Evolutionary conservation across 2,797 vertebrate genomes (phyloP), one percentile per base, ranked within the genome.

Genomic region (Helostoma temminkii): DNA sequence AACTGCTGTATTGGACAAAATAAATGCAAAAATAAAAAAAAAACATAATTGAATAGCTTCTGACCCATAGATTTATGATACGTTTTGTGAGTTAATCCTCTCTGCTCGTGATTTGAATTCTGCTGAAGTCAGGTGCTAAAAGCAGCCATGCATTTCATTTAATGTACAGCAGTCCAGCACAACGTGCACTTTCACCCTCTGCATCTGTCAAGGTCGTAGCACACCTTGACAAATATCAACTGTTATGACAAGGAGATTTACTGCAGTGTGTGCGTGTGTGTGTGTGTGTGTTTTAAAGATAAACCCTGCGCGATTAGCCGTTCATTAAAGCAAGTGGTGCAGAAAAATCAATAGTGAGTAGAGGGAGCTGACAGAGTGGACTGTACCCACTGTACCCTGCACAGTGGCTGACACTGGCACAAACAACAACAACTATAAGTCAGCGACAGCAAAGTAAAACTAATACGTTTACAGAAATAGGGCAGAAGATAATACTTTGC

Each of bases 241-340:
- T 64, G 78, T 82, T 88, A 77, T 88, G 81, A 80, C 72, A 83
- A 78, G 68, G 71, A 72, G 81, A 85, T 86, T 78, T 80, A 82
- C 53, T 25, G 75, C 62, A 25, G 34, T 10, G 9, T 62, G 16
- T 63, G 43, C 55, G 42, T 36, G 39, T 12, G 25, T 26, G 28
- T n/a, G 39, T n/a, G 36, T 4, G 12, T 43, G 46, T 28, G 70
- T 52, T 73, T 46, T 71, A 66, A 78, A 85, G 88, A 84, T 89
- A 86, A 89, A 89, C 79, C 87, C 60, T 67, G 58, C 56, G 59
- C 71, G 47, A 86, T 68, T 76, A 84, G 76, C 26, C 73, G 25
- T 92, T 91, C 88, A 90, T 90, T 90, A 92, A 86, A 90, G 82
- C 59, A 62, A 89, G 84, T 85, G 89, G 82, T 88, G 83, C 78